Base-by-base conservation (phyloP, 2,888 invertebrate genomes). In the Unio delphinus region DNA sequence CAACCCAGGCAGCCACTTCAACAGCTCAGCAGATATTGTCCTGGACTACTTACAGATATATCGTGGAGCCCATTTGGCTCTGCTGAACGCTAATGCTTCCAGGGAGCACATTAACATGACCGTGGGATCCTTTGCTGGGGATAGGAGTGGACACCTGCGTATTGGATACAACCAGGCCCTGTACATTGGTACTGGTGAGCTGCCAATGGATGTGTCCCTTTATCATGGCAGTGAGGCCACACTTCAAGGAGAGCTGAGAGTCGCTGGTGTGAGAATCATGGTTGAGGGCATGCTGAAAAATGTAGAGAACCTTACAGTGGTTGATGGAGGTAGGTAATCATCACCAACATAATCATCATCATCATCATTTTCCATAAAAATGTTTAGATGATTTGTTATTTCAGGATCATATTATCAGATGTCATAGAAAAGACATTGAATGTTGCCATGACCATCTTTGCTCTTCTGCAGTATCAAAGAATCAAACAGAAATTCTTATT, bases 221-320 rank as follows among this genome's bases (percentile, higher is more conserved):
- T 83, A 81, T 58, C 77, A 79, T 55, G 81, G 83, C 61, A 81
- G 80, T 61, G 69, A 72, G 57, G 74, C 76, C 55, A 81, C 79
- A 18, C 75, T 85, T 60, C 80, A 80, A 57, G 83, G 83, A 62
- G 85, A 83, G 61, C 72, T 85, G 30, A 67, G 80, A 7, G 82
- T 80, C 26, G 81, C 81, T 3, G 84, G 85, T 34, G 84, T 85
- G 7, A 79, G 74, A 18, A 77, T 83, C 18, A 76, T 70, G 59
- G 68, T 82, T 3, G 80, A 82, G 61, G 85, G 85, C 4, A 72
- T 79, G 4, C 65, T 85, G n/a, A 70, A 73, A n/a, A 80, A 82
- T 68, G 81, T 85, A 55, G 82, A 84, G 63, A 83, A 85, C 68
- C 75, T 85, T 67, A 83, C 84, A 11, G 79, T 85, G 28, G 82